Evolutionary conservation across 2,113 vertebrate species (phyloP).

Genomic region (Pseudolaguvia tuberculata): DNA sequence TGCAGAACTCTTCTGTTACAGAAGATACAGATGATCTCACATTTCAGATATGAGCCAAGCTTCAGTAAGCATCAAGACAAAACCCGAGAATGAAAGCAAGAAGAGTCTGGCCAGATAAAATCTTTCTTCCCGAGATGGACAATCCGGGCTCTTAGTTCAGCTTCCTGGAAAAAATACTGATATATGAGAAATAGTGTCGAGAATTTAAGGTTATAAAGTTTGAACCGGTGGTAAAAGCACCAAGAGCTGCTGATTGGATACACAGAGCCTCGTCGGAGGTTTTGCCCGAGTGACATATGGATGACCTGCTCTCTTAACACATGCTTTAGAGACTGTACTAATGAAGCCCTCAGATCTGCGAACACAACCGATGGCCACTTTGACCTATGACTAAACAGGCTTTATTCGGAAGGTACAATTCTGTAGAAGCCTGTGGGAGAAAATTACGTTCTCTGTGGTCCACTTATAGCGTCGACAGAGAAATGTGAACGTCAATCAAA

Average conservation of each 20-base stretch:
- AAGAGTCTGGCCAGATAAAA: conserved; percentile 59
- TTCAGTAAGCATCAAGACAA: conserved; percentile 50
- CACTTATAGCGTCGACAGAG: not conserved
- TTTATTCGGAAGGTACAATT: not conserved
- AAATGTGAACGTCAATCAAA: conserved; percentile 12
- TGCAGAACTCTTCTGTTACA: conserved; percentile 6
- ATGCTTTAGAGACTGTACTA: conserved; percentile 41
- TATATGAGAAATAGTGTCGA: conserved; percentile 64
- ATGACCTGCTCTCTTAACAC: conserved; percentile 53
- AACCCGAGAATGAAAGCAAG: conserved; percentile 43
- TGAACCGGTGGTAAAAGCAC: conserved; percentile 42
- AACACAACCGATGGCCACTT: conserved; percentile 10
- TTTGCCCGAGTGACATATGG: conserved; percentile 21
- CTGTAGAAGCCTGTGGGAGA: not conserved
- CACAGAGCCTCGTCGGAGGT: conserved; percentile 47
- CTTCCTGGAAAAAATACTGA: conserved; percentile 59
- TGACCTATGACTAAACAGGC: not conserved
- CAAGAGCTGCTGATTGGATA: conserved; percentile 49
- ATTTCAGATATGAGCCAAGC: conserved; percentile 65
- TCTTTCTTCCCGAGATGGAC: conserved; percentile 65
- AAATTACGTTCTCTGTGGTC: not conserved
- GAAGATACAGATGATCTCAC: conserved; percentile 70
- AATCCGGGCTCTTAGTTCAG: conserved; percentile 65
- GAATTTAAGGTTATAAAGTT: conserved; percentile 62
- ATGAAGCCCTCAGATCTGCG: conserved; percentile 47